These are phyloP conservation scores for Hermetia illucens DNA, from an alignment of 1,140 invertebrate genomes.

Conservation along the genomic window DNA sequence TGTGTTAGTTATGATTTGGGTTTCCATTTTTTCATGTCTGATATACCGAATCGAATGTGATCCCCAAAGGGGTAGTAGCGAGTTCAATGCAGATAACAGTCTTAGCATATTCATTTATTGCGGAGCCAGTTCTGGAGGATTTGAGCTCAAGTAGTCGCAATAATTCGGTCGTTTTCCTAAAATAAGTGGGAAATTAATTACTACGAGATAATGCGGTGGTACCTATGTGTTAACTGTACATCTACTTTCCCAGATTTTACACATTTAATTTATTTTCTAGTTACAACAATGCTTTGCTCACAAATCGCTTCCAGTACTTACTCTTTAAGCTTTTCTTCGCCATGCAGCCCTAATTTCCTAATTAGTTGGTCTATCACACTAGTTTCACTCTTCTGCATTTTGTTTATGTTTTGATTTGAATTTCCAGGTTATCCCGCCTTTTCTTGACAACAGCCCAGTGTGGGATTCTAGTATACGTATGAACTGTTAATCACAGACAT, in stretches of 20 bases:
- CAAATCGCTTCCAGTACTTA: too few relatives aligned
- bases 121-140: constrained; percentile 19
- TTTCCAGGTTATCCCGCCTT: too few relatives aligned
- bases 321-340: constrained; percentile 19
- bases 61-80: constrained; percentile 14
- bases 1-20: neutral
- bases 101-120: constrained; percentile 27
- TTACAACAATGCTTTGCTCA: too few relatives aligned
- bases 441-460: too few relatives aligned
- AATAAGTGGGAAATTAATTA: constrained; percentile 1
- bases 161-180: constrained; percentile 23
- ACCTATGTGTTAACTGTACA: neutral
- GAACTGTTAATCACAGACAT: too few relatives aligned
- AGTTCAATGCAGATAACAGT: constrained; percentile 22
- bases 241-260: too few relatives aligned
- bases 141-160: constrained; percentile 21
- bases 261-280: too few relatives aligned
- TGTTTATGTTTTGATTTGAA: too few relatives aligned
- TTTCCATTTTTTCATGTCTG: neutral
- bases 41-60: constrained; percentile 16
- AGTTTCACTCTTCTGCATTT: too few relatives aligned
- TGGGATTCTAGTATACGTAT: too few relatives aligned
- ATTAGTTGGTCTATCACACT: constrained; percentile 24
- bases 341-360: constrained; percentile 20
- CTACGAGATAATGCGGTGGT: too few relatives aligned